A percentile compares a stretch with the other conserved stretches of the same genome.
phyloP scores from a whole-genome alignment of 2,888 invertebrate species.

The Chouioia cunea region DNA sequence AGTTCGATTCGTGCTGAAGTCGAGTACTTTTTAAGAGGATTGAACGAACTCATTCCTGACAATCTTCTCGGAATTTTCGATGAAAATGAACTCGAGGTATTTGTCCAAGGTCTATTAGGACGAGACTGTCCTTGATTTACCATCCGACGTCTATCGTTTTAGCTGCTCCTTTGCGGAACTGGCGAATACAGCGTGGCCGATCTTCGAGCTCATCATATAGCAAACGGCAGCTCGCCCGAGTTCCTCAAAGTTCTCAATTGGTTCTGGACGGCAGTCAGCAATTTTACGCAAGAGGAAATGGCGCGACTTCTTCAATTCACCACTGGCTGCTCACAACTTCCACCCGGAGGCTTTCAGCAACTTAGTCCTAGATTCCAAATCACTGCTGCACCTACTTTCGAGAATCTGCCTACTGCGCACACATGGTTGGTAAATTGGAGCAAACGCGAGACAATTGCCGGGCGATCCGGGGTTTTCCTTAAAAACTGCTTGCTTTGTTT shows the following conservation, averaged over 20 bases:
- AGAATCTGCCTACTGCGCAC: constrained; percentile 93
- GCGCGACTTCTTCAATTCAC: constrained; percentile 92
- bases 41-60: constrained; percentile 92
- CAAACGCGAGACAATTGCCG: not conserved
- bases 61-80: constrained; percentile 94
- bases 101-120: not conserved
- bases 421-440: constrained; percentile 77
- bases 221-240: constrained; percentile 84
- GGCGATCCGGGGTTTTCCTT: constrained; percentile 5
- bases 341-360: constrained; percentile 91
- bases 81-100: constrained; percentile 94
- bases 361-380: constrained; percentile 93
- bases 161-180: constrained; percentile 93
- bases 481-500: constrained; percentile 53
- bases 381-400: constrained; percentile 89
- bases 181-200: constrained; percentile 92
- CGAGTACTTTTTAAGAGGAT: constrained; percentile 89
- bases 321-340: constrained; percentile 92
- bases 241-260: constrained; percentile 88
- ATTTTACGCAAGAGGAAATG: constrained; percentile 93
- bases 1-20: constrained; percentile 86
- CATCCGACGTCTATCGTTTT: constrained; percentile 44
- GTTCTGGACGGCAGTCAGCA: constrained; percentile 92
- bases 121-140: constrained; percentile 1
- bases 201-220: constrained; percentile 89